Evolutionary conservation across 2,888 invertebrate genomes (phyloP).

Genomic region (Tridacna crocea): DNA sequence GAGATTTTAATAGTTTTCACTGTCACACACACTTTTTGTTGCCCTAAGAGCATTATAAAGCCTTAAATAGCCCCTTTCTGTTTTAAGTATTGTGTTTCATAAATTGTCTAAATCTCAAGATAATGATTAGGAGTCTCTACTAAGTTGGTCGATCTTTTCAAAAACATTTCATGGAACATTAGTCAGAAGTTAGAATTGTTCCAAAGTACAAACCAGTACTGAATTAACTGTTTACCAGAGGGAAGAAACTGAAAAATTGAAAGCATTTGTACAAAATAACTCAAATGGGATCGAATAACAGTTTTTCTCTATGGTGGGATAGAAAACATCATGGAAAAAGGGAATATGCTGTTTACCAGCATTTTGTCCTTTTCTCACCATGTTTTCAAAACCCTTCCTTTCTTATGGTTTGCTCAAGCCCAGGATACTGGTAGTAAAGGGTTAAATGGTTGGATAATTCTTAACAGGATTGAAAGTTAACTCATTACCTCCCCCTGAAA

Average conservation of each 20-base stretch:
- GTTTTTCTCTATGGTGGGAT: too few relatives aligned
- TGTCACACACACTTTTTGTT: constrained; percentile 20
- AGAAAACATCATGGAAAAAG: too few relatives aligned
- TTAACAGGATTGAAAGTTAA: too few relatives aligned
- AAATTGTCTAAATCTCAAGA: constrained; percentile 21
- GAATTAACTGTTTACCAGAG: too few relatives aligned
- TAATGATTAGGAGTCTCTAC: neutral
- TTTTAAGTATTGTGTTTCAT: constrained; percentile 14
- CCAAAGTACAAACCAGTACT: neutral
- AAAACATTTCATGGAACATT: constrained; percentile 17
- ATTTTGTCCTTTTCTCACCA: neutral
- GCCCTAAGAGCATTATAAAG: neutral
- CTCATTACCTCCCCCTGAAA: too few relatives aligned
- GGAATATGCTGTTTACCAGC: neutral
- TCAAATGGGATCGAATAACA: too few relatives aligned
- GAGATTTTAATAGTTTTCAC: constrained; percentile 25
- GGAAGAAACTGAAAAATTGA: too few relatives aligned
- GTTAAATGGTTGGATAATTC: too few relatives aligned
- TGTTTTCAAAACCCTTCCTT: neutral
- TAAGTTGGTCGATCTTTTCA: constrained; percentile 5
- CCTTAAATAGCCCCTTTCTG: neutral
- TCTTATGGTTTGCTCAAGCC: too few relatives aligned
- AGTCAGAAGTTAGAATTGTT: neutral
- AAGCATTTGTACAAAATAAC: too few relatives aligned
- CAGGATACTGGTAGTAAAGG: too few relatives aligned